Percentiles rank a stretch among this genome's conserved stretches.
These are phyloP conservation scores for Sebastes miniatus DNA, from an alignment of 2,797 vertebrate species.

Conservation along the genomic window DNA sequence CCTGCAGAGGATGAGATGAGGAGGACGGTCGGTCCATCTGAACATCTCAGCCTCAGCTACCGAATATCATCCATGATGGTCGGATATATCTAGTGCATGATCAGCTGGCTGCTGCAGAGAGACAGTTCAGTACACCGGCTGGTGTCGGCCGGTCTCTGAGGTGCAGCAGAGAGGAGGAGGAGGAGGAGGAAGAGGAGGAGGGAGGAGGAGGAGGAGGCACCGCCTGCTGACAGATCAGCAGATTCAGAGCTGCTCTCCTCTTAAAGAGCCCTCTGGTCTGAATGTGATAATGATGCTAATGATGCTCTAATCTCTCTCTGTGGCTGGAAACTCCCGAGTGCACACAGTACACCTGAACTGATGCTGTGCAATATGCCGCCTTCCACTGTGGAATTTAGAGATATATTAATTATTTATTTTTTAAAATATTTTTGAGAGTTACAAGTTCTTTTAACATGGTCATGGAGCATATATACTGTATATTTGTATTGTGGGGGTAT, in stretches of 20 bases:
- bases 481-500: no score
- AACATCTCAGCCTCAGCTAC: neutral
- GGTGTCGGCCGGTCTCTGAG: conserved; percentile 3
- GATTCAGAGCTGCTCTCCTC: conserved; percentile 34
- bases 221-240: conserved; percentile 65
- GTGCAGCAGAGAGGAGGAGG: conserved; percentile 20
- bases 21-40: neutral
- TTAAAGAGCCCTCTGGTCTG: conserved; percentile 66
- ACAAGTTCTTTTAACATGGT: no score
- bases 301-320: no score
- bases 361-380: no score
- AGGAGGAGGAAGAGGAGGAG: neutral
- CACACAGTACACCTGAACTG: no score
- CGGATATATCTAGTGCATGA: no score
- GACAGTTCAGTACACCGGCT: neutral
- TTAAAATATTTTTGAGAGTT: no score
- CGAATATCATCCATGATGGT: neutral
- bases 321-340: neutral
- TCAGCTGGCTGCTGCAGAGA: neutral
- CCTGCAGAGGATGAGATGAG: conserved; percentile 6
- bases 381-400: no score
- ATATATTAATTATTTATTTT: no score
- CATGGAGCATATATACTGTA: no score
- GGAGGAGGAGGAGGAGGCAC: no score
- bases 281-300: no score